These are phyloP conservation scores for Leptinotarsa lineolata DNA, from an alignment of 1,140 invertebrate genomes.

Conservation along the genomic window DNA sequence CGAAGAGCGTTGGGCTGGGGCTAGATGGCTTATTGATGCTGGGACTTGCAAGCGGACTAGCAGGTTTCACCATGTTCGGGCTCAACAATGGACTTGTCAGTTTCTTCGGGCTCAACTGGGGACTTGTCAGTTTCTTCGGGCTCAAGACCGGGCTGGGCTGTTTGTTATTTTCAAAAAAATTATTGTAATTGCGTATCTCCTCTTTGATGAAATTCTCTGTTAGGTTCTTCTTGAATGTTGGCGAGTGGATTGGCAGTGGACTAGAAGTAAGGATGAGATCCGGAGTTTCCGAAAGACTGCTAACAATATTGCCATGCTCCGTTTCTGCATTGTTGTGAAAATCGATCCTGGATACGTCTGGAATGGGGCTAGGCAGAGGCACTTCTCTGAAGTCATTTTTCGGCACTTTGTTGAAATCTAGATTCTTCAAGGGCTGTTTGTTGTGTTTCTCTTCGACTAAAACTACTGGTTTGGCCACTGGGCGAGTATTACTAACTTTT, in stretches of 20 bases:
- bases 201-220: slow-evolving; percentile 47
- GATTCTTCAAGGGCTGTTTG: slow-evolving; percentile 1
- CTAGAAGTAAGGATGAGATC: slow-evolving; percentile 54
- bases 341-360: slow-evolving; percentile 50
- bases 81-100: slow-evolving; percentile 16
- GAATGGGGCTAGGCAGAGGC: slow-evolving; percentile 48
- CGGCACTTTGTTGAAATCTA: slow-evolving; percentile 25
- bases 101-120: slow-evolving; percentile 13
- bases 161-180: not conserved
- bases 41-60: slow-evolving; percentile 31
- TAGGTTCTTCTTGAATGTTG: slow-evolving; percentile 33
- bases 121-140: slow-evolving; percentile 8
- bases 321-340: slow-evolving; percentile 26
- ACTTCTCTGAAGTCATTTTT: slow-evolving; percentile 41
- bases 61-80: slow-evolving; percentile 20
- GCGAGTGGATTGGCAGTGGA: slow-evolving; percentile 43
- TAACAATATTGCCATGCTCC: slow-evolving; percentile 23
- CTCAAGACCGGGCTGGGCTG: not conserved
- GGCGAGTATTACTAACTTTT: slow-evolving; percentile 35
- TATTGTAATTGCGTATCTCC: slow-evolving; percentile 32
- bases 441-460: slow-evolving; percentile 30
- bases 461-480: slow-evolving; percentile 24
- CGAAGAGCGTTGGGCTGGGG: slow-evolving; percentile 55
- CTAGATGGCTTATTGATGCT: slow-evolving; percentile 14
- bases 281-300: slow-evolving; percentile 48